Evolutionary conservation across 2,113 vertebrate species (phyloP).

Genomic region (Salminus brasiliensis): DNA sequence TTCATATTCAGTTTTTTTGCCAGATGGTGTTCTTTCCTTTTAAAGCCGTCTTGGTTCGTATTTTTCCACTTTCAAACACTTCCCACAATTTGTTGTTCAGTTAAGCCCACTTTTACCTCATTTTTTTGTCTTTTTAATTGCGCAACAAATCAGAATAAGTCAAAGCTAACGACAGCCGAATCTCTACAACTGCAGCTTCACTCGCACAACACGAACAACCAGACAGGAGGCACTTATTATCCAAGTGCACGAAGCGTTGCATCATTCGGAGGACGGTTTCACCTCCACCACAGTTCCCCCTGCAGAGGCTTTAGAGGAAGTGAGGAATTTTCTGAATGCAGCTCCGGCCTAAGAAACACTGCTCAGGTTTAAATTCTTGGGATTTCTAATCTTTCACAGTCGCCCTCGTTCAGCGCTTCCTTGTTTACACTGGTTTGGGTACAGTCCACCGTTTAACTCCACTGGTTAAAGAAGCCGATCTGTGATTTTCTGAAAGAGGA

Average conservation of each 20-base stretch:
- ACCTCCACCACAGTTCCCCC: not conserved
- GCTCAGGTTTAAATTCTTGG: not conserved
- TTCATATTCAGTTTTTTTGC: too few relatives aligned
- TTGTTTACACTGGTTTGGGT: not conserved
- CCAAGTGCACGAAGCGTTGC: not conserved
- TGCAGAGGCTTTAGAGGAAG: not conserved
- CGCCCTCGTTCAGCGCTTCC: not conserved
- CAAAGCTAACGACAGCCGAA: too few relatives aligned
- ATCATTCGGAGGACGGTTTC: not conserved
- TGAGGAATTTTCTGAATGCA: constrained; percentile 5
- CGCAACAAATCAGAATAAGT: too few relatives aligned
- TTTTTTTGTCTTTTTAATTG: not conserved
- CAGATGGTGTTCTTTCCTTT: too few relatives aligned
- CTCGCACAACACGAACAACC: too few relatives aligned
- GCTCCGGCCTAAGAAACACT: not conserved
- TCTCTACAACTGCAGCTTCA: too few relatives aligned
- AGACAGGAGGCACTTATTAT: too few relatives aligned
- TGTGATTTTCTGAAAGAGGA: not conserved
- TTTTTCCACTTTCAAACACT: not conserved
- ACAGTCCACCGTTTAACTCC: not conserved
- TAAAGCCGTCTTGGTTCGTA: too few relatives aligned
- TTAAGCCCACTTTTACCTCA: not conserved
- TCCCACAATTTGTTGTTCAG: too few relatives aligned
- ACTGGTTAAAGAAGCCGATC: not conserved
- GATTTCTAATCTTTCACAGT: not conserved